Conservation (phyloP, 92 coral and sea anemone species). For the Chrysogorgia sp. region DNA sequence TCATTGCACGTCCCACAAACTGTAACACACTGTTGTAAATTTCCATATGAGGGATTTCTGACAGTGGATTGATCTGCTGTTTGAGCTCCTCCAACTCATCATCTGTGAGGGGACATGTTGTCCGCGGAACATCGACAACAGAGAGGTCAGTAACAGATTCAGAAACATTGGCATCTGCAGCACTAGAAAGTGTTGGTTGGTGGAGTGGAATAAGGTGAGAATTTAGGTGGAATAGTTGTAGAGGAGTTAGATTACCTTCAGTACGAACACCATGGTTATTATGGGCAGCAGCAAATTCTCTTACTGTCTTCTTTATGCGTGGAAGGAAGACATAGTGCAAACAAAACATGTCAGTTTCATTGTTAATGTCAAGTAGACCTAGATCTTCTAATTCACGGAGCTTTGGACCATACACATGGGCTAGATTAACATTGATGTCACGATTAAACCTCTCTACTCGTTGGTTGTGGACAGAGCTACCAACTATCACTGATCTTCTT, state of each 20-base stretch:
- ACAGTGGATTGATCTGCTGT: constrained; percentile 58
- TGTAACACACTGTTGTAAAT: no score
- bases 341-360: constrained; percentile 14
- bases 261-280: background rate
- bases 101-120: constrained; percentile 52
- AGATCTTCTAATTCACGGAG: background rate
- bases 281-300: constrained; percentile 2
- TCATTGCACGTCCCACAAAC: background rate
- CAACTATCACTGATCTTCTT: constrained; percentile 26
- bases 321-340: constrained; percentile 1
- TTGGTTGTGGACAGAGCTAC: constrained; percentile 42
- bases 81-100: constrained; percentile 59
- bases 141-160: no score
- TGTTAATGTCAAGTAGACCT: constrained; percentile 1
- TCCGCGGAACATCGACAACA: constrained; percentile 48
- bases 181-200: background rate
- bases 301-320: background rate
- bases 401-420: constrained; percentile 4
- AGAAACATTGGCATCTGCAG: no score
- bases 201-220: background rate
- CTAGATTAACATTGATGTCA: background rate
- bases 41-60: no score
- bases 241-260: background rate
- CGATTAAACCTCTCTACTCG: constrained; percentile 28
- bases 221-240: background rate